Conservation (phyloP, 2,888 invertebrate species). For the Ephialtes manifestator region DNA sequence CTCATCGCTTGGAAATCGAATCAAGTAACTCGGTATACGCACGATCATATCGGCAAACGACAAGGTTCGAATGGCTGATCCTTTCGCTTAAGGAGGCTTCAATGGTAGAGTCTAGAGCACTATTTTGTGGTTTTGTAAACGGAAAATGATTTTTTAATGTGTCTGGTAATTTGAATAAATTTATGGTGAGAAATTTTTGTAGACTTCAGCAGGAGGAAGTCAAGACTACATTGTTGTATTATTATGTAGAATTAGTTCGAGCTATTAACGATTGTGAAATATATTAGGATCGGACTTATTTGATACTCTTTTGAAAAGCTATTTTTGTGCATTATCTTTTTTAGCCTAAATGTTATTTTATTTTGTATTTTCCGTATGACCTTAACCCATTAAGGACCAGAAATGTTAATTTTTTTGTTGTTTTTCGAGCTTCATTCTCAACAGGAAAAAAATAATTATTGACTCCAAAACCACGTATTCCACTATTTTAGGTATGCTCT, state of each 20-base stretch:
- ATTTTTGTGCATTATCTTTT: too few species aligned
- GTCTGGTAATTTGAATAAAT: background rate
- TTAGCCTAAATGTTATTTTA: too few species aligned
- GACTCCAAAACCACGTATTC: too few species aligned
- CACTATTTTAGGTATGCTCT: too few species aligned
- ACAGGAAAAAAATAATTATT: too few species aligned
- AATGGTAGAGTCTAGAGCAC: background rate
- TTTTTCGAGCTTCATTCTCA: too few species aligned
- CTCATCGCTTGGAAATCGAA: conserved; percentile 1
- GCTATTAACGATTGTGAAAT: background rate
- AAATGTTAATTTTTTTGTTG: too few species aligned
- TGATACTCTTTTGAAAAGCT: too few species aligned
- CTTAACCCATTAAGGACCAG: too few species aligned
- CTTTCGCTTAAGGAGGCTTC: background rate
- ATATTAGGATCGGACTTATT: background rate
- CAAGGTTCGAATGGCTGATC: too few species aligned
- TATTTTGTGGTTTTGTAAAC: background rate
- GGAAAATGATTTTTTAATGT: conserved; percentile 17
- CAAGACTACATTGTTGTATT: background rate
- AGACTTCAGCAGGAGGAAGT: background rate
- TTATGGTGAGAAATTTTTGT: background rate
- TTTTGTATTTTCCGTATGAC: too few species aligned
- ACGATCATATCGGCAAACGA: too few species aligned
- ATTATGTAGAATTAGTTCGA: background rate
- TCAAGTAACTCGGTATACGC: background rate